phyloP scores from a whole-genome alignment of 2,888 invertebrate species.

The Pristionchus mayeri region DNA sequence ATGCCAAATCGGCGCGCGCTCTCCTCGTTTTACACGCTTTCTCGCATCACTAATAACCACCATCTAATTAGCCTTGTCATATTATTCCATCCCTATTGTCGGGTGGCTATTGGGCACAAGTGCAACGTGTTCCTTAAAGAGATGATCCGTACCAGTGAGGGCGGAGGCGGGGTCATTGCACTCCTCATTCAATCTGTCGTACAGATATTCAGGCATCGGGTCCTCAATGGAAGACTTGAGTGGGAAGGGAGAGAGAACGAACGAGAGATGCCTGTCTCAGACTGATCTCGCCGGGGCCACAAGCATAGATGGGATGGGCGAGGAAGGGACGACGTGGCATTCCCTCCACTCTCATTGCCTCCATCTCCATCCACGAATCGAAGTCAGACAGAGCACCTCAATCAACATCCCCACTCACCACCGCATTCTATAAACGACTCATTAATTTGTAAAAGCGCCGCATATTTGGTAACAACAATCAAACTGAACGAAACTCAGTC shows the following conservation, averaged over 20 bases:
- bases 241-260: neutral
- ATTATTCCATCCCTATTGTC: no score
- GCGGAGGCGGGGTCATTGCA: constrained; percentile 56
- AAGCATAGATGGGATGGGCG: constrained; percentile 64
- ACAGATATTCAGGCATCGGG: constrained; percentile 71
- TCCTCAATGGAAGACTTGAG: constrained; percentile 53
- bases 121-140: no score
- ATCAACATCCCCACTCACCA: neutral
- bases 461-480: neutral
- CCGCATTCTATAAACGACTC: neutral
- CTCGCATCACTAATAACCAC: no score
- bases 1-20: no score
- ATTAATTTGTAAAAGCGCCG: no score
- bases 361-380: constrained; percentile 2
- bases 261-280: constrained; percentile 63
- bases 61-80: no score
- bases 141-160: constrained; percentile 50
- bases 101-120: no score
- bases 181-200: constrained; percentile 63
- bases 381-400: constrained; percentile 41
- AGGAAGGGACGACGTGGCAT: constrained; percentile 64
- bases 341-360: neutral
- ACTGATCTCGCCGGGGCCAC: constrained; percentile 66
- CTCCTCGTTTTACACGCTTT: no score
- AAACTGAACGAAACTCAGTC: neutral